These are phyloP conservation scores for Congeria kusceri DNA, from an alignment of 2,888 invertebrate genomes.

Conservation along the genomic window DNA sequence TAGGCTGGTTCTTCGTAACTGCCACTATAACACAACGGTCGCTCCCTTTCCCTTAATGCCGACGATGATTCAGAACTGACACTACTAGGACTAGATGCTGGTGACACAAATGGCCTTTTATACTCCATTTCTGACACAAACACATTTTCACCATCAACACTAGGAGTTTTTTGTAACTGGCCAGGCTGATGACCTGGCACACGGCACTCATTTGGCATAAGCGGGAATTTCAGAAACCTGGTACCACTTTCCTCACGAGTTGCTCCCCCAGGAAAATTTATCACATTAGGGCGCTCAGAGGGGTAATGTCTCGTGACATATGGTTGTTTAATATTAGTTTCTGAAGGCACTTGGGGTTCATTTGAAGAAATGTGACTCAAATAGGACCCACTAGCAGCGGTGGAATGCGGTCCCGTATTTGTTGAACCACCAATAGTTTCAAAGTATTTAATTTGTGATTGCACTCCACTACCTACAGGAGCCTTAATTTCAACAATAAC, in stretches of 20 bases:
- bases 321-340: constrained; percentile 13
- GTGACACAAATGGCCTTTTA: constrained; percentile 62
- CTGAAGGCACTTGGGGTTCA: constrained; percentile 8
- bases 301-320: constrained; percentile 33
- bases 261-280: constrained; percentile 53
- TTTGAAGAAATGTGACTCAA: constrained; percentile 34
- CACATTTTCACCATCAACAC: constrained; percentile 59
- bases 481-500: constrained; percentile 53
- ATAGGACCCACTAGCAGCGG: constrained; percentile 30
- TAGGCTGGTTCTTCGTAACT: constrained; percentile 78
- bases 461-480: constrained; percentile 46
- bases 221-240: constrained; percentile 65
- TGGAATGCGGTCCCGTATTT: constrained; percentile 25
- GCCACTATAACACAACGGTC: constrained; percentile 62
- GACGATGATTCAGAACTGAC: constrained; percentile 73
- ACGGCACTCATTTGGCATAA: constrained; percentile 61
- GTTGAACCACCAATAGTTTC: constrained; percentile 44
- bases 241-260: constrained; percentile 66
- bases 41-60: constrained; percentile 36
- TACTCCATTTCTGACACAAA: constrained; percentile 59
- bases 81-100: constrained; percentile 80
- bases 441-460: constrained; percentile 62
- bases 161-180: constrained; percentile 51
- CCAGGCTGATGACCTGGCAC: constrained; percentile 65
- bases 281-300: constrained; percentile 64